Percentiles rank a stretch among this genome's conserved stretches.
phyloP scores from a whole-genome alignment of 2,113 vertebrate genomes.

The Ammodytes marinus region DNA sequence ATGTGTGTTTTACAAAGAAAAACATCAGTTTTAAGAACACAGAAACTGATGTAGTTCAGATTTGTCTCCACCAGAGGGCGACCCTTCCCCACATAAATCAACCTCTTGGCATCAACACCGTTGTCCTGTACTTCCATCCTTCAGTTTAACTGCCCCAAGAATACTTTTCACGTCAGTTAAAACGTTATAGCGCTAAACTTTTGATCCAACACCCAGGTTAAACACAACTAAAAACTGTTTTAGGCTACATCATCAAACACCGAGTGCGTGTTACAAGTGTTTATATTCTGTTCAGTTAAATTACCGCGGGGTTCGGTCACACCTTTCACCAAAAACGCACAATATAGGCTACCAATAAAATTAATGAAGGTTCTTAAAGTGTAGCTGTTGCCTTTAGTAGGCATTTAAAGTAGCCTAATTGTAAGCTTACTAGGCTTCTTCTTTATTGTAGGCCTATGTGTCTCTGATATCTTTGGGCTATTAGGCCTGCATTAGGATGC shows the following conservation, averaged over 20 bases:
- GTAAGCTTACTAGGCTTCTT: not conserved
- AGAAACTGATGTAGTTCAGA: not conserved
- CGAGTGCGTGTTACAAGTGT: not conserved
- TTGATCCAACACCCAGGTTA: not conserved
- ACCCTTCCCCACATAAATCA: slow-evolving; percentile 5
- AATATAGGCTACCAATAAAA: not conserved
- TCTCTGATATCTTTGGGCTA: not conserved
- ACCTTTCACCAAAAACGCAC: not conserved
- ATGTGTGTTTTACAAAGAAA: not conserved
- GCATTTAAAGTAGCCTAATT: not conserved
- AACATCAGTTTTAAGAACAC: no score
- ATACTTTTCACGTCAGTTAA: not conserved
- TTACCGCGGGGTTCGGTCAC: not conserved
- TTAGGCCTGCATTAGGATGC: no score
- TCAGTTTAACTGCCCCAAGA: not conserved
- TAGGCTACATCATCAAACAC: not conserved
- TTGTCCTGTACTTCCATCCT: not conserved
- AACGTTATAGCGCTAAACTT: not conserved
- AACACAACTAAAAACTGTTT: not conserved
- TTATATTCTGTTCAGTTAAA: not conserved
- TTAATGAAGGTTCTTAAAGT: no score
- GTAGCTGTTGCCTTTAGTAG: not conserved
- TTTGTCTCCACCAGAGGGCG: slow-evolving; percentile 49
- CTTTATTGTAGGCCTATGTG: not conserved
- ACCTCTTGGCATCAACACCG: not conserved